Conservation (phyloP, 2,888 invertebrate genomes). For the Dorcus hopei region DNA sequence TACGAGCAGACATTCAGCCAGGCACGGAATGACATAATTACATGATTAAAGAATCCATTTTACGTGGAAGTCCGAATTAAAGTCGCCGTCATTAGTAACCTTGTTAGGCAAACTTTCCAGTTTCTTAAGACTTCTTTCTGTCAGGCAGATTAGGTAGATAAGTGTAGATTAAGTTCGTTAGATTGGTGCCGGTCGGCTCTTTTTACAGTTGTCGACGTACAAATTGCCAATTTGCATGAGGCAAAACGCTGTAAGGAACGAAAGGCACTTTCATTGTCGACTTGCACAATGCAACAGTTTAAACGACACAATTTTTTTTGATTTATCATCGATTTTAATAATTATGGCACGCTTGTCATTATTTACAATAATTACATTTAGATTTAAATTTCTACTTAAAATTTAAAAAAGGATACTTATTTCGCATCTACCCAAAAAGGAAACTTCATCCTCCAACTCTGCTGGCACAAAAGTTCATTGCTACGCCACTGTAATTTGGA, state of each 20-base stretch:
- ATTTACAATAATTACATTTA: too few relatives aligned
- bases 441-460: too few relatives aligned
- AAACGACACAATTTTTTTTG: too few relatives aligned
- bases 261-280: not conserved
- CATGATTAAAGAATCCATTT: conserved; percentile 39
- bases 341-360: too few relatives aligned
- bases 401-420: too few relatives aligned
- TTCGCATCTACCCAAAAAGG: too few relatives aligned
- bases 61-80: conserved; percentile 22
- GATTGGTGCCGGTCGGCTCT: conserved; percentile 23
- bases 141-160: conserved; percentile 6
- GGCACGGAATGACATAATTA: conserved; percentile 45
- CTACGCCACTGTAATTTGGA: too few relatives aligned
- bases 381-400: too few relatives aligned
- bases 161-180: conserved; percentile 26
- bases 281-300: too few relatives aligned
- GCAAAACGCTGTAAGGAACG: not conserved
- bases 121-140: conserved; percentile 18
- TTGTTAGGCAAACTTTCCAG: conserved; percentile 17
- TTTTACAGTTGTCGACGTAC: conserved; percentile 16
- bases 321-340: too few relatives aligned
- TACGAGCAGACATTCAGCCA: conserved; percentile 35
- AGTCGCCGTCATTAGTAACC: conserved; percentile 17
- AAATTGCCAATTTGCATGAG: conserved; percentile 36
- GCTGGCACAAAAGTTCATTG: too few relatives aligned